These are phyloP conservation scores for Nothocercus julius DNA, from an alignment of 2,113 vertebrate genomes.

Conservation along the genomic window DNA sequence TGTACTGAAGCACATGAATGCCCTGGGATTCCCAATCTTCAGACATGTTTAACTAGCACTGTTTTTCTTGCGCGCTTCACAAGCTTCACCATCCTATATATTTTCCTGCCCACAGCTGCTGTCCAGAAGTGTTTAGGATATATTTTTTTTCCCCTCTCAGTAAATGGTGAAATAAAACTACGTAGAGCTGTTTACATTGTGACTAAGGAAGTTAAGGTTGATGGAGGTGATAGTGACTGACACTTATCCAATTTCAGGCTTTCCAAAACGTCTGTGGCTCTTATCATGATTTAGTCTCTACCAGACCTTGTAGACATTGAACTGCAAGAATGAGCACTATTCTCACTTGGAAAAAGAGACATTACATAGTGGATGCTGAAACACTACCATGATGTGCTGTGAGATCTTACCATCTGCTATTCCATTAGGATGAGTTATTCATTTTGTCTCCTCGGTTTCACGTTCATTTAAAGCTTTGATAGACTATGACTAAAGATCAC, in stretches of 20 bases:
- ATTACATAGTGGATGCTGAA: conserved; percentile 34
- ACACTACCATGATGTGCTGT: conserved; percentile 7
- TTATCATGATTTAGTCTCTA: conserved; percentile 69
- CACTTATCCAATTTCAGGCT: conserved; percentile 64
- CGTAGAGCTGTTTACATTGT: conserved; percentile 60
- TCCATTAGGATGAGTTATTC: conserved; percentile 57
- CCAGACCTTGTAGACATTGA: conserved; percentile 56
- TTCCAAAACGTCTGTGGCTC: conserved; percentile 59
- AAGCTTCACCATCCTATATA: neutral
- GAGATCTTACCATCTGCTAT: conserved; percentile 43
- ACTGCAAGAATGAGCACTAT: conserved; percentile 51
- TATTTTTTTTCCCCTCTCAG: neutral
- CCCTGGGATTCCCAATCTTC: conserved; percentile 53
- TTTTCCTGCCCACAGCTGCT: conserved; percentile 53
- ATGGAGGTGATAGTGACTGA: conserved; percentile 56
- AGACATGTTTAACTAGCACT: conserved; percentile 23
- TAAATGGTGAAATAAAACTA: conserved; percentile 65
- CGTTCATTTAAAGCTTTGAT: conserved; percentile 68
- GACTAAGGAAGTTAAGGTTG: conserved; percentile 62
- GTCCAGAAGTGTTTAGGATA: conserved; percentile 48
- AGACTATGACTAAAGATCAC: conserved; percentile 62
- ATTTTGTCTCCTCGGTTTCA: conserved; percentile 55
- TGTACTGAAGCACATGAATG: conserved; percentile 42
- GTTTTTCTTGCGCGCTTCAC: conserved; percentile 27
- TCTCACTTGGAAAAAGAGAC: conserved; percentile 55